Percentiles rank a stretch among this genome's conserved stretches.
phyloP scores from a whole-genome alignment of 1,140 invertebrate genomes.

The Mesaphorura yosii region DNA sequence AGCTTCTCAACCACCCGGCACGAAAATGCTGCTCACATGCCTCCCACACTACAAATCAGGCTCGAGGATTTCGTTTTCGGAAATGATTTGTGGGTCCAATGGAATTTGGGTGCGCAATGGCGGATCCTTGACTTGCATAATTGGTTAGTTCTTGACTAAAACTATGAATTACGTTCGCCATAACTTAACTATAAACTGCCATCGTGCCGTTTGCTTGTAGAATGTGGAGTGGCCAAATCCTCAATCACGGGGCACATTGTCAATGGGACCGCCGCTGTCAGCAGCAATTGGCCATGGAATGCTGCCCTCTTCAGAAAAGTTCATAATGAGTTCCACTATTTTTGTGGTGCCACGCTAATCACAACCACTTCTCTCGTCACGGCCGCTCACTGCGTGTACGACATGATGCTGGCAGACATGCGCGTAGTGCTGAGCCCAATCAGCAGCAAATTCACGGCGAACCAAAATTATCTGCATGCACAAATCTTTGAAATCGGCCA shows the following conservation, averaged over 20 bases:
- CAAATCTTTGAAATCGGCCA: neutral
- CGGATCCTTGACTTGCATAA: no score
- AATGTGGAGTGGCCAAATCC: neutral
- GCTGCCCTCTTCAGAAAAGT: neutral
- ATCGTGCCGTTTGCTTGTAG: no score
- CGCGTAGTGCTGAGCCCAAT: neutral
- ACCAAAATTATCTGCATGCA: neutral
- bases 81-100: no score
- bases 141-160: no score
- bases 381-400: neutral
- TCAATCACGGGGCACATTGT: neutral
- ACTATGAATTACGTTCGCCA: no score
- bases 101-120: no score
- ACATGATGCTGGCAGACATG: neutral
- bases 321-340: neutral
- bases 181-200: no score
- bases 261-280: neutral
- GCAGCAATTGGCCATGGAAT: neutral
- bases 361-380: neutral
- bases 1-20: no score
- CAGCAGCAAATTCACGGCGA: neutral
- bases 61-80: no score
- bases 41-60: no score
- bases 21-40: no score
- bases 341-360: neutral